Evolutionary conservation across 2,888 invertebrate species (phyloP), one percentile per base, ranked within the genome.

Genomic region (Mythimna ferrago): DNA sequence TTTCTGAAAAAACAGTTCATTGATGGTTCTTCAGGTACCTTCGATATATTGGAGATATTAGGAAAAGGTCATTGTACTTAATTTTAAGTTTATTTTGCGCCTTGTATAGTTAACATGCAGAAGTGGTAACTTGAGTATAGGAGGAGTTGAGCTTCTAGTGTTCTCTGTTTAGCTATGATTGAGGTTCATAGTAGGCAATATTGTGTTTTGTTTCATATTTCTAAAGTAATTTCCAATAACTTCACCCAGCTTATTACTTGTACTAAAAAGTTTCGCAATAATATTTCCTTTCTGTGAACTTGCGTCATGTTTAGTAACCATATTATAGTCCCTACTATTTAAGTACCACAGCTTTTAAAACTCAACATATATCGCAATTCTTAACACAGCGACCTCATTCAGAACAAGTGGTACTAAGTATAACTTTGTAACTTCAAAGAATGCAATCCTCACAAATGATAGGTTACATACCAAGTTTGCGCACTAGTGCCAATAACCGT

Each of bases 371-470:
- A 56, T 66, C 14, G 54, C n/a, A 51, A 35, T 65, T 56, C 54
- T 48, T 14, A 41, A 75, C 21, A n/a, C 48, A 2, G 61, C 64
- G 60, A 41, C 61, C 62, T 44, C 32, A 21, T 65, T 57, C 41
- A 69, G 16, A 54, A 19, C 38, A 68, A 61, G n/a, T 44, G 38
- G 63, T 68, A 69, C 56, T 51, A 67, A 48, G 61, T 51, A 38
- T 60, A 73, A 73, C 64, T 61, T 71, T 68, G 67, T 70, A 86
- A 66, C 44, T 61, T n/a, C 44, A 81, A 72, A 81, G 73, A 79
- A 78, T 74, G 76, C 16, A 70, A 84, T 61, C 62, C n/a, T 21
- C 69, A 61, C 63, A 77, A 84, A 84, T 86, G 44, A 84, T 77
- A 79, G 75, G 79, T 71, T 84, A 32, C 65, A 56, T 41, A 26